Evolutionary conservation across 2,888 invertebrate genomes (phyloP).

Genomic region (Hyposoter didymator): DNA sequence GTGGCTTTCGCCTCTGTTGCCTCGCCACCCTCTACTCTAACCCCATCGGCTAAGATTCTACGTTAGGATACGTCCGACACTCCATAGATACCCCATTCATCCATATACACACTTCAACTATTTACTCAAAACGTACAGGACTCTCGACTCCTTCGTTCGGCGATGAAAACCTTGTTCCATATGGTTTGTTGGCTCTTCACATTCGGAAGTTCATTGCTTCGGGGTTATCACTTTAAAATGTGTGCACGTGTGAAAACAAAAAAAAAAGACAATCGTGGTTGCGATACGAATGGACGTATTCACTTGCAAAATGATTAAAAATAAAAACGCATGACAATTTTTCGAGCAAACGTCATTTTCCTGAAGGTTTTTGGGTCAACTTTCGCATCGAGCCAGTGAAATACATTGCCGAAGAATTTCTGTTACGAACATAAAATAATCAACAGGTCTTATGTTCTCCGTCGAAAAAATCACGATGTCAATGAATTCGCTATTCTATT

Average conservation of each 20-base stretch:
- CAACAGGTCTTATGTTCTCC: background rate
- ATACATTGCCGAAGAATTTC: background rate
- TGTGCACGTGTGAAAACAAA: no score
- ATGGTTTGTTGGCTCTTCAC: no score
- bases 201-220: no score
- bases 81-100: conserved; percentile 20
- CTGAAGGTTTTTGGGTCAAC: no score
- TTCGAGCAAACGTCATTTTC: no score
- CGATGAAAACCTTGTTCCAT: no score
- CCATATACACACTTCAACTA: conserved; percentile 6
- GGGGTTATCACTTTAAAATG: no score
- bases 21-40: conserved; percentile 44
- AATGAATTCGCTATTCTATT: background rate
- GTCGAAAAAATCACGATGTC: background rate
- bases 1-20: conserved; percentile 29
- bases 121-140: background rate
- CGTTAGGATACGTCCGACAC: conserved; percentile 23
- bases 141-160: background rate
- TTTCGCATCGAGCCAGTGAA: no score
- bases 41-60: conserved; percentile 59
- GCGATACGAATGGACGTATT: no score
- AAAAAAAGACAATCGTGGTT: no score
- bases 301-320: no score
- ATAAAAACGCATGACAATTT: no score
- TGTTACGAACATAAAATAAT: background rate